Percentiles rank a stretch among this genome's conserved stretches.
Conservation (phyloP, 2,797 vertebrate genomes). For the Labeo calbasu region DNA sequence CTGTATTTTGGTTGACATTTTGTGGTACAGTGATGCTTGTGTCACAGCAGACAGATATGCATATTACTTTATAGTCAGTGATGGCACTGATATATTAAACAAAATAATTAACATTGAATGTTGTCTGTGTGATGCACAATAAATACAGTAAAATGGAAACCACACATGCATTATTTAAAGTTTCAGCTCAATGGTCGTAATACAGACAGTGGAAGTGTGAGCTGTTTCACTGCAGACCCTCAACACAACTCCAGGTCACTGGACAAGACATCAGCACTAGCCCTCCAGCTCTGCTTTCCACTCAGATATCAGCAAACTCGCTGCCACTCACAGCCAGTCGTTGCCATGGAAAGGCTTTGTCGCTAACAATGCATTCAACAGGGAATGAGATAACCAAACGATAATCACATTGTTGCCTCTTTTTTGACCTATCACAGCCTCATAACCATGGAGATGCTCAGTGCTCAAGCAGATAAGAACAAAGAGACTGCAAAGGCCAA, state of each 20-base stretch:
- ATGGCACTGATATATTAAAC: slow-evolving; percentile 8
- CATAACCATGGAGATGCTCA: slow-evolving; percentile 45
- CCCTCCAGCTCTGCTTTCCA: slow-evolving; percentile 29
- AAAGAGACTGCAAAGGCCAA: slow-evolving; percentile 27
- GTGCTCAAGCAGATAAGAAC: slow-evolving; percentile 38
- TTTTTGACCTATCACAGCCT: slow-evolving; percentile 48
- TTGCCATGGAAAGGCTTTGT: slow-evolving; percentile 52
- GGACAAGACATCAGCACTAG: slow-evolving; percentile 18
- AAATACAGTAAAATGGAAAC: neutral
- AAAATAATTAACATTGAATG: neutral
- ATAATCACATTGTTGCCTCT: slow-evolving; percentile 53
- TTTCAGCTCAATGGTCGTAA: neutral
- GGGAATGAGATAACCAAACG: slow-evolving; percentile 43
- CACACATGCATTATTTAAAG: neutral
- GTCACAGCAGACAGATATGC: slow-evolving; percentile 4
- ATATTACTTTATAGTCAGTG: slow-evolving; percentile 1
- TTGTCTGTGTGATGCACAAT: neutral
- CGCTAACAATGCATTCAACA: slow-evolving; percentile 40
- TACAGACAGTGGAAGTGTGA: neutral
- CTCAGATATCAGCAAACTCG: slow-evolving; percentile 20
- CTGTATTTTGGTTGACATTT: slow-evolving; percentile 18
- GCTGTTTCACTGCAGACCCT: neutral
- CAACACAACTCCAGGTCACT: slow-evolving; percentile 1
- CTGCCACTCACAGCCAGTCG: slow-evolving; percentile 35
- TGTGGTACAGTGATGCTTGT: neutral